Percentiles rank a stretch among this genome's conserved stretches.
Evolutionary conservation across 2,797 vertebrate species (phyloP).

Genomic region (Gymnothorax javanicus): DNA sequence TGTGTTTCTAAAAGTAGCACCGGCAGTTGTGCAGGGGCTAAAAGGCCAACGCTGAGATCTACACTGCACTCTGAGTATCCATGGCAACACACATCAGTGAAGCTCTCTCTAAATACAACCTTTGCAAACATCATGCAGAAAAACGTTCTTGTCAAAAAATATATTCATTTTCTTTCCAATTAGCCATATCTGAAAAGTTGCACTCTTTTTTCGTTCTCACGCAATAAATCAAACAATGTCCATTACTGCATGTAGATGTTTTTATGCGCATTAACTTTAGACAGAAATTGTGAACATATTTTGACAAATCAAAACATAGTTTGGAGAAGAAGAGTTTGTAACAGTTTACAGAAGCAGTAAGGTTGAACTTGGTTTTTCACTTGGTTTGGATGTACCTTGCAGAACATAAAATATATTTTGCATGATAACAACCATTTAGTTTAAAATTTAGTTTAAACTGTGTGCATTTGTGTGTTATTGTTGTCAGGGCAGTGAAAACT

Average conservation of each 20-base stretch:
- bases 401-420: neutral
- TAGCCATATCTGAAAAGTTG: neutral
- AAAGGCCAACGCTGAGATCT: conserved; percentile 61
- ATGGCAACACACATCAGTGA: conserved; percentile 63
- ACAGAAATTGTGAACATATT: neutral
- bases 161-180: neutral
- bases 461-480: neutral
- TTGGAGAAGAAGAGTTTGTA: neutral
- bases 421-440: neutral
- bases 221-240: neutral
- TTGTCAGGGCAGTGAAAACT: neutral
- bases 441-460: neutral
- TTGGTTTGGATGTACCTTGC: neutral
- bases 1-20: conserved; percentile 20
- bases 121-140: conserved; percentile 42
- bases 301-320: neutral
- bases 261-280: neutral
- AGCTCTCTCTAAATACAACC: conserved; percentile 38
- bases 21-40: conserved; percentile 46
- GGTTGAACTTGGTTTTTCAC: neutral
- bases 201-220: neutral
- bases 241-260: neutral
- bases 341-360: neutral
- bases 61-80: conserved; percentile 65
- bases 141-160: neutral